Evolutionary conservation across 2,888 invertebrate species (phyloP).

Genomic region (Cataglyphis rosenhaueri): DNA sequence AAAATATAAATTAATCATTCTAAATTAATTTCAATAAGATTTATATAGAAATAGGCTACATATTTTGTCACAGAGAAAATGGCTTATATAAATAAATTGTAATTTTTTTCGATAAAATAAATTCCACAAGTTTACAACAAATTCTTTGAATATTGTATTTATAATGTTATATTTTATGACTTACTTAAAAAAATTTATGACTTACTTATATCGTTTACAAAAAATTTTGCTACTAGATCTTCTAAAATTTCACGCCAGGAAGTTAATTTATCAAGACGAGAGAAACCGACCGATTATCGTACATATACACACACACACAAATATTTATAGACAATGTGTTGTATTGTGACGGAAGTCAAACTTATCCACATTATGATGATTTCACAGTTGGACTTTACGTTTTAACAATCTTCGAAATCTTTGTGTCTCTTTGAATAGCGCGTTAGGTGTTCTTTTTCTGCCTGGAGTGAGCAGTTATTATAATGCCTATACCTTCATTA

Average conservation of each 20-base stretch:
- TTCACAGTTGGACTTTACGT: neutral
- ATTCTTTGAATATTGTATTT: neutral
- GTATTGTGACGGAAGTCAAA: neutral
- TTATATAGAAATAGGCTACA: too few relatives aligned
- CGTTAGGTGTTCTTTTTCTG: neutral
- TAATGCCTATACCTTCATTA: neutral
- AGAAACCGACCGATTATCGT: neutral
- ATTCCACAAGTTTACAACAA: neutral
- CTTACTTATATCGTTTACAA: neutral
- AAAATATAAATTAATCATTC: too few relatives aligned
- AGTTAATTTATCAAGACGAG: neutral
- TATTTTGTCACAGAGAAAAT: neutral
- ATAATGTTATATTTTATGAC: too few relatives aligned
- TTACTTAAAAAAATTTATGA: too few relatives aligned
- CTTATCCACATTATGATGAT: neutral
- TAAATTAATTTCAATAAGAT: neutral
- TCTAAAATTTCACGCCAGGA: neutral
- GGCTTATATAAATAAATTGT: neutral
- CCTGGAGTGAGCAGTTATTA: neutral
- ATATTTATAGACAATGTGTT: neutral
- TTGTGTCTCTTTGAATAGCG: neutral
- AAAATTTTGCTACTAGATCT: neutral
- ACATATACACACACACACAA: neutral
- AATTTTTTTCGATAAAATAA: constrained; percentile 3
- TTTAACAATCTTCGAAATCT: neutral